Evolutionary conservation across 2,113 vertebrate species (phyloP).

Genomic region (Neogale vison): DNA sequence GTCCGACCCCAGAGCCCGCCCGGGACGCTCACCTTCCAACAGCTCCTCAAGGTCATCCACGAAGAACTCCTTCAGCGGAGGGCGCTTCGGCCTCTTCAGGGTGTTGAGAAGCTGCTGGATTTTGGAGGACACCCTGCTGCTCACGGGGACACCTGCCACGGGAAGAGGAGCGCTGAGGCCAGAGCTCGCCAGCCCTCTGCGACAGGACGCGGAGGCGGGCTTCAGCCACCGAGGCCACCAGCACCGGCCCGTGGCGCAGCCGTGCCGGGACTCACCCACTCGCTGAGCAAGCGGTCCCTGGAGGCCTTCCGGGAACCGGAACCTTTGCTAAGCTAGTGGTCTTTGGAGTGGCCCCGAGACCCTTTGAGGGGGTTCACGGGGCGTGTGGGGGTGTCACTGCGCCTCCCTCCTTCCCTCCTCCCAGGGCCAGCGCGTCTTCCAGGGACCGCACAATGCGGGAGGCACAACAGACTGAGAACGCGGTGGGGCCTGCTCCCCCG

Average conservation of each 20-base stretch:
- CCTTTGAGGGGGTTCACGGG: neutral
- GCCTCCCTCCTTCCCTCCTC: neutral
- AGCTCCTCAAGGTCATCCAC: constrained; percentile 97
- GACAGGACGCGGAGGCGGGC: neutral
- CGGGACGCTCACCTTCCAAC: constrained; percentile 89
- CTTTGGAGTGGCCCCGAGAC: neutral
- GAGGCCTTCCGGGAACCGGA: neutral
- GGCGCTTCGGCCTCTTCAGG: constrained; percentile 96
- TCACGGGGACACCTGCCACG: constrained; percentile 93
- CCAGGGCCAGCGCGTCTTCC: rapidly evolving
- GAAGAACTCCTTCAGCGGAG: constrained; percentile 95
- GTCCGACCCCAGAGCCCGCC: neutral
- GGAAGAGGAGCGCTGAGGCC: neutral
- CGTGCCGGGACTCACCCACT: neutral
- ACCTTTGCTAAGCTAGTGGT: neutral
- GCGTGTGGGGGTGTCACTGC: neutral
- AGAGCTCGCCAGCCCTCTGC: rapidly evolving
- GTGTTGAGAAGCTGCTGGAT: constrained; percentile 98
- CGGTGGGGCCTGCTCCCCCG: neutral
- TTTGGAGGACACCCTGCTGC: constrained; percentile 97
- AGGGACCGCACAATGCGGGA: neutral
- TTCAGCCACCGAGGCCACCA: rapidly evolving
- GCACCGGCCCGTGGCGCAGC: neutral
- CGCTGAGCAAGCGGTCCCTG: neutral
- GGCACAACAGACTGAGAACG: neutral